These are phyloP conservation scores for Pollachius pollachius DNA, from an alignment of 2,113 vertebrate species.

Conservation along the genomic window DNA sequence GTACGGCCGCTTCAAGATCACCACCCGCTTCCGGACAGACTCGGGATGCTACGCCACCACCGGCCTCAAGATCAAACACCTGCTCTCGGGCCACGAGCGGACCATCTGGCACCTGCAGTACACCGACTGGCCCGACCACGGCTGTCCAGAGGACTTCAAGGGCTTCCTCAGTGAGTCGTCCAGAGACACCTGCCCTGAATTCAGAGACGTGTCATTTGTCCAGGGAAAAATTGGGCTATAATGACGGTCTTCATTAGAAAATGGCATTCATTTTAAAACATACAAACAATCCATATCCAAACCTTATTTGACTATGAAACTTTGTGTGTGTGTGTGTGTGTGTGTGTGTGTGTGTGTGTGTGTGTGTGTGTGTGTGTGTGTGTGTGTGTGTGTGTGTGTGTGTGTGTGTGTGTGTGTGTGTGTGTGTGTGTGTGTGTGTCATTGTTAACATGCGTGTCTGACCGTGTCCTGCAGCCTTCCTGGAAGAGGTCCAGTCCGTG, in stretches of 20 bases:
- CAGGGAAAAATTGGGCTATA: too few relatives aligned
- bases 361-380: neutral
- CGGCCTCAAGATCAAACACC: conserved; percentile 93
- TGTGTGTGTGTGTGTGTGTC: neutral
- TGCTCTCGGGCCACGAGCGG: conserved; percentile 91
- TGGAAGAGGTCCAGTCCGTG: conserved; percentile 97
- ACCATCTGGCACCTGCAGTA: conserved; percentile 98
- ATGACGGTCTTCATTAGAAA: too few relatives aligned
- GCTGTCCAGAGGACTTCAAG: conserved; percentile 93
- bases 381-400: neutral
- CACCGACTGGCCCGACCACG: conserved; percentile 96
- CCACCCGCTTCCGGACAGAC: conserved; percentile 93
- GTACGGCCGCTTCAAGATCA: conserved; percentile 95
- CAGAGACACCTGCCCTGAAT: too few relatives aligned
- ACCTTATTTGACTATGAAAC: neutral
- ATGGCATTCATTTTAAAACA: too few relatives aligned
- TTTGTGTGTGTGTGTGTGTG: neutral
- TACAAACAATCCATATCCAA: too few relatives aligned
- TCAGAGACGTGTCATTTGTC: too few relatives aligned
- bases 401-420: neutral
- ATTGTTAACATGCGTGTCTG: too few relatives aligned
- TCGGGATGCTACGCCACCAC: conserved; percentile 98
- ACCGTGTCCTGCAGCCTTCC: conserved; percentile 76
- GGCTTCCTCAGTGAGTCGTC: conserved; percentile 89
- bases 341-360: too few relatives aligned